These are phyloP conservation scores for Lepidocyrtinus sp. DNA, from an alignment of 2,888 invertebrate species.

Conservation along the genomic window DNA sequence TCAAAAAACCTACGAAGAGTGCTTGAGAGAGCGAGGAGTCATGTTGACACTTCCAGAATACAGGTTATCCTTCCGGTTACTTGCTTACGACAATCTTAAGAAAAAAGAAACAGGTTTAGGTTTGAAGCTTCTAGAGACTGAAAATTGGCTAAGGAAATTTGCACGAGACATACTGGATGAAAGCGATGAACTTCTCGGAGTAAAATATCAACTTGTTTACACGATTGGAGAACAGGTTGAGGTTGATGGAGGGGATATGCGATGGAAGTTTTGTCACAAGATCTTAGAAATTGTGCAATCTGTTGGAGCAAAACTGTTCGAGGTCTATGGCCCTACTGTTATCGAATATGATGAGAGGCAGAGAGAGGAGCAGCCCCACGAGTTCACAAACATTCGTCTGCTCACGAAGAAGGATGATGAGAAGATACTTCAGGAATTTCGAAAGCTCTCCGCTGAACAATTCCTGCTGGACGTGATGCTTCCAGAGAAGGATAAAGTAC, in stretches of 20 bases:
- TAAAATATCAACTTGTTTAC: conserved; percentile 66
- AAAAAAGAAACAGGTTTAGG: background rate
- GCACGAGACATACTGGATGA: conserved; percentile 63
- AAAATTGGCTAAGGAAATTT: conserved; percentile 46
- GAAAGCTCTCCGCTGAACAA: too few relatives aligned
- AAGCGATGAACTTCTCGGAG: conserved; percentile 63
- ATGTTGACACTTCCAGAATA: conserved; percentile 49
- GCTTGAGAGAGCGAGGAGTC: conserved; percentile 14
- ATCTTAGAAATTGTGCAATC: conserved; percentile 30
- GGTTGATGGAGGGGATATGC: conserved; percentile 49
- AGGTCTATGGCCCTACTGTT: too few relatives aligned
- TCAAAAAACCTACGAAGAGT: conserved; percentile 16
- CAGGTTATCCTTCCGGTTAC: conserved; percentile 40
- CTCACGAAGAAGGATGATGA: too few relatives aligned
- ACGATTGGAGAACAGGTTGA: conserved; percentile 57
- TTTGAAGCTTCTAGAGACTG: conserved; percentile 5
- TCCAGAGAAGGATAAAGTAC: background rate
- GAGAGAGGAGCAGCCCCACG: background rate
- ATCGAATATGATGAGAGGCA: conserved; percentile 3
- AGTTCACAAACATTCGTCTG: background rate
- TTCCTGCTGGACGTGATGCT: background rate
- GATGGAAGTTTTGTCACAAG: conserved; percentile 51
- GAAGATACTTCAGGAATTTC: too few relatives aligned
- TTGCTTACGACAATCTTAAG: conserved; percentile 12
- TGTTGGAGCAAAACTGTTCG: too few relatives aligned